Percentiles rank a stretch among this genome's conserved stretches.
Conservation (phyloP, 2,113 vertebrate species). For the Phocoena phocoena region DNA sequence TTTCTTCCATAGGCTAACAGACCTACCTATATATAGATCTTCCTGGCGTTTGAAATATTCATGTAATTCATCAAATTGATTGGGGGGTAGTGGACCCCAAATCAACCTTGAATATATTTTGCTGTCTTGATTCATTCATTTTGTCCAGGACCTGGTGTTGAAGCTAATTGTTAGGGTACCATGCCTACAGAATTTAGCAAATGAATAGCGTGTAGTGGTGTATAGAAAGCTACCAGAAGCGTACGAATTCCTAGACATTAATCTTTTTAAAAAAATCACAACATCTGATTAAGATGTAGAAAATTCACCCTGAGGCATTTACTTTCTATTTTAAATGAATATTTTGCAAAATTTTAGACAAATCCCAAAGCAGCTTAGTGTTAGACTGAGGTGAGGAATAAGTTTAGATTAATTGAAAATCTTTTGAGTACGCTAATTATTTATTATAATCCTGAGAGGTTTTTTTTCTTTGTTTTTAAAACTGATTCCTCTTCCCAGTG, state of each 20-base stretch:
- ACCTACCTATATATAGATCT: neutral
- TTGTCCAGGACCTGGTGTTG: neutral
- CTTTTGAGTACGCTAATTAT: neutral
- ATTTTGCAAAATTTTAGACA: neutral
- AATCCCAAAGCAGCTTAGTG: neutral
- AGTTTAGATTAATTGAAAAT: neutral
- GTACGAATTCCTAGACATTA: neutral
- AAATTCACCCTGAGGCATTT: neutral
- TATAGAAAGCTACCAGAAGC: neutral
- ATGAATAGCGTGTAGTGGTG: neutral
- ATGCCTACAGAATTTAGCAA: neutral
- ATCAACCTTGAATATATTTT: neutral
- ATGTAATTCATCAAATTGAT: neutral
- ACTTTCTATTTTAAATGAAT: slow-evolving; percentile 17
- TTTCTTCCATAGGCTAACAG: neutral
- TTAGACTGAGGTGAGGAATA: neutral
- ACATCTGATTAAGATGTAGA: neutral
- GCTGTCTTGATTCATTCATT: neutral
- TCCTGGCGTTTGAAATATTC: neutral
- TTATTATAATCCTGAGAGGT: neutral
- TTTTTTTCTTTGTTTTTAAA: neutral
- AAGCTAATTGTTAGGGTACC: neutral
- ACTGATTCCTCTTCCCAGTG: neutral
- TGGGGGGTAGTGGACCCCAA: neutral
- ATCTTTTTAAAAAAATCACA: neutral